phyloP scores from a whole-genome alignment of 2,888 invertebrate genomes.

The Acrocyrtus sp. region DNA sequence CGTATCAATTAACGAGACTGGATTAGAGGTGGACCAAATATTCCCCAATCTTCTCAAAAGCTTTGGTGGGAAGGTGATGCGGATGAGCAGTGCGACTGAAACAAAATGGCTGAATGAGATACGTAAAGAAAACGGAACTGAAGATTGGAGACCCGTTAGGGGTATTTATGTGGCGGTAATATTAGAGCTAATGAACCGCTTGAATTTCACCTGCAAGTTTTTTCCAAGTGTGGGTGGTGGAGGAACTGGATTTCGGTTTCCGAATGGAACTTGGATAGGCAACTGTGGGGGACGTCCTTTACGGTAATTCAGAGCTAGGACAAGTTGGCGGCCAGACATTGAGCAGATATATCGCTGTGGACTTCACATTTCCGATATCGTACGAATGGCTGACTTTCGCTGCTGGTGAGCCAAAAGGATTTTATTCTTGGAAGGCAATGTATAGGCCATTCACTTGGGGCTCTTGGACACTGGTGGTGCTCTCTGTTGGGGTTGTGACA shows the following conservation, averaged over 20 bases:
- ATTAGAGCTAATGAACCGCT: constrained; percentile 8
- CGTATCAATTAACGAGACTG: neutral
- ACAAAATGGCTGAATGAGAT: constrained; percentile 43
- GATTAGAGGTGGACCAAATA: neutral
- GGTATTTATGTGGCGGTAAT: constrained; percentile 42
- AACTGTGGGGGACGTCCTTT: constrained; percentile 52
- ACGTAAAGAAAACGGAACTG: neutral
- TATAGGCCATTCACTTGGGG: constrained; percentile 35
- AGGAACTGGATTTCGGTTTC: constrained; percentile 19
- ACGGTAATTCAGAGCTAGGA: constrained; percentile 49
- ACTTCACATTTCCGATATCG: constrained; percentile 47
- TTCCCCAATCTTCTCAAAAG: constrained; percentile 29
- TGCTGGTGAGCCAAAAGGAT: constrained; percentile 45
- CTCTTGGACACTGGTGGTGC: constrained; percentile 36
- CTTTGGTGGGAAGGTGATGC: constrained; percentile 19
- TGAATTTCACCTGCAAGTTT: constrained; percentile 50
- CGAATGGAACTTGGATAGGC: constrained; percentile 54
- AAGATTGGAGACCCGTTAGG: constrained; percentile 33
- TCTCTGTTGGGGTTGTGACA: neutral
- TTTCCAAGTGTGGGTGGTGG: constrained; percentile 56
- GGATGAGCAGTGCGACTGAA: constrained; percentile 6
- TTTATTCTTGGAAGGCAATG: constrained; percentile 46
- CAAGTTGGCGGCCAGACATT: constrained; percentile 51
- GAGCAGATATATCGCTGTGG: constrained; percentile 42
- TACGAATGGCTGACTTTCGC: constrained; percentile 56